Evolutionary conservation across 2,797 vertebrate species (phyloP).

Genomic region (Rhinophrynus dorsalis): DNA sequence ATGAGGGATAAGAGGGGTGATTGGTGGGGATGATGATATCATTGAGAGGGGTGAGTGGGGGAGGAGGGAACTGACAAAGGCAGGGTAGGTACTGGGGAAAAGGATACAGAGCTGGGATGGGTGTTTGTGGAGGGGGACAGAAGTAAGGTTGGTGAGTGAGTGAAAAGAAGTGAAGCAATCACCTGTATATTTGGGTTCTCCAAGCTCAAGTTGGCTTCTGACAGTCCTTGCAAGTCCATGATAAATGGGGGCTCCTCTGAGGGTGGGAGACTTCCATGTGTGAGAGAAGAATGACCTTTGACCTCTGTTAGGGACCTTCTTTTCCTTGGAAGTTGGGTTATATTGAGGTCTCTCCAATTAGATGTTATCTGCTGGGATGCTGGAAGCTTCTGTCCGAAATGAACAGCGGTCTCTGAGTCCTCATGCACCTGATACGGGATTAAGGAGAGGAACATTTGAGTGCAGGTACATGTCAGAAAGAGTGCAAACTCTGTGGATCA

Average conservation of each 20-base stretch:
- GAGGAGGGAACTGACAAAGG: too few species aligned
- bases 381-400: slow-evolving; percentile 17
- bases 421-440: background rate
- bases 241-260: slow-evolving; percentile 79
- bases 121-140: too few species aligned
- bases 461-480: background rate
- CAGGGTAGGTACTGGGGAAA: too few species aligned
- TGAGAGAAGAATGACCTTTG: slow-evolving; percentile 50
- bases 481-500: background rate
- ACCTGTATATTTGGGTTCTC: slow-evolving; percentile 94
- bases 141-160: too few species aligned
- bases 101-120: too few species aligned
- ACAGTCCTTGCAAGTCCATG: slow-evolving; percentile 85
- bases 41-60: too few species aligned
- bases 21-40: too few species aligned
- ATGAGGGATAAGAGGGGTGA: too few species aligned
- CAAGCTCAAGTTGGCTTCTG: slow-evolving; percentile 77
- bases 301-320: slow-evolving; percentile 66
- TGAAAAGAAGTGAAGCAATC: too few species aligned
- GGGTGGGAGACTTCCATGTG: slow-evolving; percentile 53
- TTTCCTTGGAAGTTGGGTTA: slow-evolving; percentile 60
- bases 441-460: background rate
- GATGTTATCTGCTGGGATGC: slow-evolving; percentile 69
- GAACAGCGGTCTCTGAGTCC: background rate
- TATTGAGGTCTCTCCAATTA: slow-evolving; percentile 31